Conservation (phyloP, 2,113 vertebrate species). For the Eudorcas thomsonii region DNA sequence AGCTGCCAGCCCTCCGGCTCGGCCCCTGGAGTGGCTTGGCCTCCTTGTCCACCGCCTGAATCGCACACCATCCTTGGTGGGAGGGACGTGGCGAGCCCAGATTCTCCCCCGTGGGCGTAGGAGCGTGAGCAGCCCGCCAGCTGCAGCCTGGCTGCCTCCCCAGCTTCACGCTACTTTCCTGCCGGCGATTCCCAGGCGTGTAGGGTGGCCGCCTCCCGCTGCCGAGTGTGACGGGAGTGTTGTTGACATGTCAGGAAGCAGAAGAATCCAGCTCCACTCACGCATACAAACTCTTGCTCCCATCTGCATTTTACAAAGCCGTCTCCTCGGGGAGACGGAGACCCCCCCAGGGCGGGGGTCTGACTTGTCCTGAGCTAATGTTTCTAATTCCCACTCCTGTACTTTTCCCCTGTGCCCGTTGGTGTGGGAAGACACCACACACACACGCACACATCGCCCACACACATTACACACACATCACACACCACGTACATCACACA, state of each 20-base stretch:
- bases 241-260: neutral
- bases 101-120: neutral
- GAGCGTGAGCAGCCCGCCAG: neutral
- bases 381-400: neutral
- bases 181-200: rapidly evolving
- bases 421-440: neutral
- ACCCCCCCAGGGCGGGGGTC: neutral
- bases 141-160: neutral
- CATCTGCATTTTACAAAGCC: neutral
- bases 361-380: neutral
- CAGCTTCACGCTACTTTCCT: neutral
- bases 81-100: neutral
- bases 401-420: neutral
- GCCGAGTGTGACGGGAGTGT: neutral
- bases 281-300: neutral
- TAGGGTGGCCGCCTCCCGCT: neutral
- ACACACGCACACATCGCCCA: neutral
- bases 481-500: too few relatives aligned
- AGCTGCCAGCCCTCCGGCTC: neutral
- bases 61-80: neutral
- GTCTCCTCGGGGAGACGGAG: neutral
- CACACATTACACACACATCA: neutral
- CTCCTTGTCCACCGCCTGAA: neutral
- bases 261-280: neutral
- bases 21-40: neutral